These are phyloP conservation scores for Hypothenemus hampei DNA, from an alignment of 1,140 invertebrate species.

Conservation along the genomic window DNA sequence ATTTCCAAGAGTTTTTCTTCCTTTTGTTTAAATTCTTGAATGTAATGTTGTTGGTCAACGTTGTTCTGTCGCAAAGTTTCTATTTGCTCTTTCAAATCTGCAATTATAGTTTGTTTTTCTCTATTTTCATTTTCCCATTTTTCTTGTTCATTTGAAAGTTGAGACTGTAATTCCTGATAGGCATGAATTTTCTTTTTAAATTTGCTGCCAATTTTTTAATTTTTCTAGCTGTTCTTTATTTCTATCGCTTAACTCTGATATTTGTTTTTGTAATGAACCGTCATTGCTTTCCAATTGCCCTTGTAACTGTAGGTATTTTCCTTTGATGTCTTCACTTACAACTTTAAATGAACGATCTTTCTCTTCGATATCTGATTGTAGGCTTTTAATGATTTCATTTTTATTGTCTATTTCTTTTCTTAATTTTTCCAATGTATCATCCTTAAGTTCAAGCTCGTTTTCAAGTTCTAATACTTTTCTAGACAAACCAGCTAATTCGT, in stretches of 20 bases:
- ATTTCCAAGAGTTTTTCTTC: constrained; percentile 29
- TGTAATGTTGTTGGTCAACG: constrained; percentile 26
- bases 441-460: constrained; percentile 35
- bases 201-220: constrained; percentile 70
- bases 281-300: constrained; percentile 38
- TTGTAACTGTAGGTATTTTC: constrained; percentile 45
- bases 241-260: constrained; percentile 46
- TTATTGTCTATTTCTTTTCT: constrained; percentile 38
- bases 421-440: constrained; percentile 32
- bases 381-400: constrained; percentile 42
- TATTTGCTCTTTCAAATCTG: constrained; percentile 15
- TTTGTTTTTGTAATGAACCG: constrained; percentile 41
- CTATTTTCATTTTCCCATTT: constrained; percentile 40
- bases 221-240: constrained; percentile 61
- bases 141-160: constrained; percentile 42
- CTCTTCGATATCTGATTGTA: constrained; percentile 47
- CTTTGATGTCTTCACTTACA: constrained; percentile 46
- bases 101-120: constrained; percentile 43
- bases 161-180: constrained; percentile 60
- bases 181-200: constrained; percentile 65
- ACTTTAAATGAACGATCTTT: constrained; percentile 55
- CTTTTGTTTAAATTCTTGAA: constrained; percentile 28
- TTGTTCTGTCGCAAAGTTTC: constrained; percentile 23
- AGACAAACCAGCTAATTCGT: constrained; percentile 22
- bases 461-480: constrained; percentile 31